phyloP scores from a whole-genome alignment of 2,797 vertebrate genomes.

The Cirrhinus molitorella region DNA sequence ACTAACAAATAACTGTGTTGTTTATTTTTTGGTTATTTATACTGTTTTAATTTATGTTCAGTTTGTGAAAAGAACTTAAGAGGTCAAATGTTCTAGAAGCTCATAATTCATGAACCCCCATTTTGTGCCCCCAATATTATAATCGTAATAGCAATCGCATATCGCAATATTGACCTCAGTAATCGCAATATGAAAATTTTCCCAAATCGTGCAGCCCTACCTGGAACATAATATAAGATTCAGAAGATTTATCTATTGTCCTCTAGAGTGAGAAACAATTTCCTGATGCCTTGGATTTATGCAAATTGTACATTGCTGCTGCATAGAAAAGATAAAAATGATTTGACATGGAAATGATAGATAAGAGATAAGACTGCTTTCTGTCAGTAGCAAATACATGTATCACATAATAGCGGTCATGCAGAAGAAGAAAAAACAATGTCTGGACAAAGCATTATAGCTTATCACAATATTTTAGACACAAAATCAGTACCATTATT shows the following conservation, averaged over 20 bases:
- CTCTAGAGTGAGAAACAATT: not conserved
- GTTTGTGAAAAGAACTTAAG: too few species aligned
- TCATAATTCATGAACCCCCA: too few species aligned
- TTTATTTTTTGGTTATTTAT: too few species aligned
- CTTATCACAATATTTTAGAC: too few species aligned
- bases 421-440: not conserved
- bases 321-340: not conserved
- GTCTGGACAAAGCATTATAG: not conserved
- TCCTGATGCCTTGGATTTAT: not conserved
- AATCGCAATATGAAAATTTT: too few species aligned
- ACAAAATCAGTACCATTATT: not conserved
- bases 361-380: conserved; percentile 5
- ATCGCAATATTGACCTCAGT: too few species aligned
- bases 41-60: too few species aligned
- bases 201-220: too few species aligned
- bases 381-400: not conserved
- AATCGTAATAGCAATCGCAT: too few species aligned
- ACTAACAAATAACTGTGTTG: too few species aligned
- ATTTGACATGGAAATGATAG: not conserved
- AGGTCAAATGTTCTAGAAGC: too few species aligned
- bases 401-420: not conserved
- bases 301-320: not conserved
- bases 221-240: not conserved
- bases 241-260: not conserved
- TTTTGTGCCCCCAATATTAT: too few species aligned